Conservation (phyloP, 2,797 vertebrate genomes). For the Prunella strophiata region DNA sequence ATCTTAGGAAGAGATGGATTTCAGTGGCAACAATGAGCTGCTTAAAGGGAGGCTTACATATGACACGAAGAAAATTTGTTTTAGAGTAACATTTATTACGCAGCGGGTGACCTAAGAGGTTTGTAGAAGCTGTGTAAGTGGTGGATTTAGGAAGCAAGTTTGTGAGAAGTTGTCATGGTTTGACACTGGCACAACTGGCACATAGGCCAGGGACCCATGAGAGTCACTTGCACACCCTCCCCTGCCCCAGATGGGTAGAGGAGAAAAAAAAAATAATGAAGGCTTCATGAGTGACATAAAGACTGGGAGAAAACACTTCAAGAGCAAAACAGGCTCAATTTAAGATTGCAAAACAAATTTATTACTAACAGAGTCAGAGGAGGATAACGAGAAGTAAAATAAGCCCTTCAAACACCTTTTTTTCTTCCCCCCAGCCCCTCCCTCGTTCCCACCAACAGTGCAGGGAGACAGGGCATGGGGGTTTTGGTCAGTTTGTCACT, state of each 20-base stretch:
- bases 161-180: neutral
- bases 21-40: neutral
- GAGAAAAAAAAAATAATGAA: neutral
- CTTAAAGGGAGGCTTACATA: neutral
- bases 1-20: neutral
- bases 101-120: neutral
- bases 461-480: fast-evolving
- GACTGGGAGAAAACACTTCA: neutral
- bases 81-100: neutral
- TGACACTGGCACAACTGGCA: neutral
- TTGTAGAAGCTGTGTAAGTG: neutral
- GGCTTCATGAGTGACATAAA: neutral
- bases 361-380: neutral
- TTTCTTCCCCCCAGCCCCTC: fast-evolving
- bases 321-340: neutral
- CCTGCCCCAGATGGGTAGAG: neutral
- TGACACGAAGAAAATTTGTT: neutral
- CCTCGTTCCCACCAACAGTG: neutral
- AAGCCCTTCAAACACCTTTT: neutral
- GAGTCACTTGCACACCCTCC: fast-evolving
- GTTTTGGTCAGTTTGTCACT: neutral
- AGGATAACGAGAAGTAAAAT: neutral
- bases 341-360: neutral
- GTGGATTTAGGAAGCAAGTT: neutral
- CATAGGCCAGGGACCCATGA: neutral